Evolutionary conservation across 2,113 vertebrate species (phyloP).

Genomic region (Mugil cephalus): DNA sequence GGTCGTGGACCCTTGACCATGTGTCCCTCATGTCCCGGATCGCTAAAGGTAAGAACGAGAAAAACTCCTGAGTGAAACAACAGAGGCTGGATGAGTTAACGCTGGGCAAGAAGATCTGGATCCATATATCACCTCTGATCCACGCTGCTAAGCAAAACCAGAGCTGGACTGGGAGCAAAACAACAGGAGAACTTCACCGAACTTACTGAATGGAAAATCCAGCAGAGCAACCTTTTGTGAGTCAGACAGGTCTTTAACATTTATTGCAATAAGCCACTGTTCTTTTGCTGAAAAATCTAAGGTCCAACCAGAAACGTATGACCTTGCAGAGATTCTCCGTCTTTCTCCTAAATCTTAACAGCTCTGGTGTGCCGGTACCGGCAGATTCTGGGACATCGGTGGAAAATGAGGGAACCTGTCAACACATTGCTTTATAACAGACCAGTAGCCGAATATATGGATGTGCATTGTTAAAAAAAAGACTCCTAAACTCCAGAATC

Average conservation of each 20-base stretch:
- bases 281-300: constrained; percentile 28
- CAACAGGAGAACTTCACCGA: constrained; percentile 31
- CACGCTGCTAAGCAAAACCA: constrained; percentile 41
- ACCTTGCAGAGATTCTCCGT: constrained; percentile 14
- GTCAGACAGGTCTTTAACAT: constrained; percentile 37
- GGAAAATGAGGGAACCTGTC: constrained; percentile 31
- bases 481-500: neutral
- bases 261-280: constrained; percentile 19
- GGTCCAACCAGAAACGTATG: constrained; percentile 38
- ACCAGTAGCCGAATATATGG: constrained; percentile 25
- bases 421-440: constrained; percentile 22
- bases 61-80: constrained; percentile 1
- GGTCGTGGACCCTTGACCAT: constrained; percentile 41
- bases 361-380: constrained; percentile 1
- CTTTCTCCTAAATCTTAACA: constrained; percentile 7
- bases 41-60: constrained; percentile 38
- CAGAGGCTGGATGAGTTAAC: constrained; percentile 20
- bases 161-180: constrained; percentile 31
- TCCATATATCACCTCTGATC: constrained; percentile 58
- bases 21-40: constrained; percentile 31
- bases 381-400: constrained; percentile 1
- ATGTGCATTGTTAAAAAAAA: constrained; percentile 21
- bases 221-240: constrained; percentile 16
- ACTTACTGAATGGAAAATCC: constrained; percentile 60
- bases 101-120: constrained; percentile 38